These are phyloP conservation scores for Coturnix japonica DNA, from an alignment of 2,113 vertebrate species.

Conservation along the genomic window DNA sequence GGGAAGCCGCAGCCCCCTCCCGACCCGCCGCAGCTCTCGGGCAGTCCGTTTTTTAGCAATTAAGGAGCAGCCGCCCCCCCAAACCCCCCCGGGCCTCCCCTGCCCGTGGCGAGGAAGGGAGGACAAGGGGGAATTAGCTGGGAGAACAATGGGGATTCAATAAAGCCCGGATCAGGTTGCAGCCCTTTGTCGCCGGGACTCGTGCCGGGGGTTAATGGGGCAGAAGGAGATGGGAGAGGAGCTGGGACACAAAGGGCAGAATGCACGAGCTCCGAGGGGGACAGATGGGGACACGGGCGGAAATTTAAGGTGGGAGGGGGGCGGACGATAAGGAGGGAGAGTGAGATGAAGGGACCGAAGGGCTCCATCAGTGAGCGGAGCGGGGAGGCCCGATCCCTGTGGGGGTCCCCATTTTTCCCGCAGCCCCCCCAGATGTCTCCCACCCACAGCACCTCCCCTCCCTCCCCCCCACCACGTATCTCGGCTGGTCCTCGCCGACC, in stretches of 20 bases:
- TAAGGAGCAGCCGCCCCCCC: neutral
- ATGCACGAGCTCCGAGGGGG: conserved; percentile 79
- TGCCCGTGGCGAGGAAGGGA: conserved; percentile 29
- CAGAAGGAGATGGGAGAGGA: conserved; percentile 88
- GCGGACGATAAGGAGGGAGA: conserved; percentile 14
- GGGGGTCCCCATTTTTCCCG: neutral
- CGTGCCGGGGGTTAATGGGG: conserved; percentile 94
- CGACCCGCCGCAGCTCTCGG: neutral
- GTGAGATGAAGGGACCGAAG: neutral
- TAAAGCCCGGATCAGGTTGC: conserved; percentile 75
- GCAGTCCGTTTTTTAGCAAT: conserved; percentile 45
- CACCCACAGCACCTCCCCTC: neutral
- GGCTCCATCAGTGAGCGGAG: conserved; percentile 3
- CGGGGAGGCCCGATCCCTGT: neutral
- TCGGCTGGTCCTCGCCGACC: neutral
- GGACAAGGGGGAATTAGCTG: conserved; percentile 61
- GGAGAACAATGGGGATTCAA: conserved; percentile 74
- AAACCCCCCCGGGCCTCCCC: neutral
- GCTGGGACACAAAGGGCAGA: conserved; percentile 86
- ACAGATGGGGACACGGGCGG: conserved; percentile 86
- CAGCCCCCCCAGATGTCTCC: neutral
- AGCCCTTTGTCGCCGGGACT: conserved; percentile 85
- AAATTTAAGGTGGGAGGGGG: neutral
- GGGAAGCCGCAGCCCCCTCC: neutral
- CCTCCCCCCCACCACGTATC: too few relatives aligned